Evolutionary conservation across 2,113 vertebrate species (phyloP).

Genomic region (Atractosteus spatula): DNA sequence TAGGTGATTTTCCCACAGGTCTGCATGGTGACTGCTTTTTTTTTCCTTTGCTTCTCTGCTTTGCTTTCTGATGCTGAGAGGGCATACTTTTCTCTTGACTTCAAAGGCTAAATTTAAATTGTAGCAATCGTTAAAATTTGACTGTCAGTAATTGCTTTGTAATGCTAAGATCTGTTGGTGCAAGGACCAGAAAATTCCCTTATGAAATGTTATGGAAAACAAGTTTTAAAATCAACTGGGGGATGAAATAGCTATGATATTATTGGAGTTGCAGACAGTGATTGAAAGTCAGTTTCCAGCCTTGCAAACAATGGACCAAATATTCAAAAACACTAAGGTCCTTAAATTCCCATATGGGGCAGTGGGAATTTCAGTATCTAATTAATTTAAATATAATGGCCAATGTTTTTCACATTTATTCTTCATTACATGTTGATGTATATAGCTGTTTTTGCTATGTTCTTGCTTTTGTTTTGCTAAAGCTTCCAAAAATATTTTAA

Average conservation of each 20-base stretch:
- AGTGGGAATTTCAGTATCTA: too few relatives aligned
- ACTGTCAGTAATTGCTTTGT: neutral
- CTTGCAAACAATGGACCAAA: too few relatives aligned
- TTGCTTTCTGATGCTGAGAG: neutral
- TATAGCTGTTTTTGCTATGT: too few relatives aligned
- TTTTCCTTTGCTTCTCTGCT: neutral
- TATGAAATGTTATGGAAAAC: neutral
- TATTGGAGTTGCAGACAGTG: too few relatives aligned
- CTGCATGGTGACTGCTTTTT: neutral
- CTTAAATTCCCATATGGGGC: too few relatives aligned
- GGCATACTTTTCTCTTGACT: neutral
- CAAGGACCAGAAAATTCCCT: neutral
- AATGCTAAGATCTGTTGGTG: neutral
- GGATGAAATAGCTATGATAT: too few relatives aligned
- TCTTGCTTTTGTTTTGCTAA: constrained; percentile 17
- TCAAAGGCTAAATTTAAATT: neutral
- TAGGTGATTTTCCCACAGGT: too few relatives aligned
- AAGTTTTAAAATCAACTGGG: neutral
- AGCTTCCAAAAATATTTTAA: constrained; percentile 25
- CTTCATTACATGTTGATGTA: too few relatives aligned
- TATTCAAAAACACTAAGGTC: too few relatives aligned
- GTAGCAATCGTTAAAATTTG: neutral
- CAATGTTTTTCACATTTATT: too few relatives aligned
- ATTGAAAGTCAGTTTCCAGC: too few relatives aligned
- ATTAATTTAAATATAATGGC: too few relatives aligned